Evolutionary conservation across 2,113 vertebrate genomes (phyloP).

Genomic region (Reinhardtius hippoglossoides): DNA sequence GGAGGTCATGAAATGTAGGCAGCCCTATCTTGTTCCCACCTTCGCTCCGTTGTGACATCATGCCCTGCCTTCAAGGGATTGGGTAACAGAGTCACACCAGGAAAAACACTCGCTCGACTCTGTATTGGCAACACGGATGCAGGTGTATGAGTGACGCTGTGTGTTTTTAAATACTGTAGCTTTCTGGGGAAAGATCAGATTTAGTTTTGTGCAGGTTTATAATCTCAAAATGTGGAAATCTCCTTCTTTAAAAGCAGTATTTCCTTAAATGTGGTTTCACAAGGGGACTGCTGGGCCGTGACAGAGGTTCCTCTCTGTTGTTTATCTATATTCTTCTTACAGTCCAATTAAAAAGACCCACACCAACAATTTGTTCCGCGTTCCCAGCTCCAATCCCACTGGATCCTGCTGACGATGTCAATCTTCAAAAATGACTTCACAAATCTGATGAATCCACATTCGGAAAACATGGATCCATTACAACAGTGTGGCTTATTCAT

Average conservation of each 20-base stretch:
- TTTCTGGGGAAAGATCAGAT: no score
- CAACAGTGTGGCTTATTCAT: not conserved
- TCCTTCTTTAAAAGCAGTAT: no score
- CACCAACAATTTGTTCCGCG: no score
- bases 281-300: no score
- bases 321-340: no score
- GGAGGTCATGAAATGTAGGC: conserved; percentile 19
- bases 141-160: not conserved
- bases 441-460: not conserved
- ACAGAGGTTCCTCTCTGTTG: no score
- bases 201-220: not conserved
- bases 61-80: conserved; percentile 17
- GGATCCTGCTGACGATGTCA: not conserved
- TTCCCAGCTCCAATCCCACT: not conserved
- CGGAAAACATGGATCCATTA: not conserved
- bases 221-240: no score
- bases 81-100: conserved; percentile 19
- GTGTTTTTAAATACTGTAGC: no score
- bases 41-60: conserved; percentile 37
- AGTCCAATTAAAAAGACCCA: no score
- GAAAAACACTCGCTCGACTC: conserved; percentile 25
- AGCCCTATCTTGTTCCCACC: conserved; percentile 47
- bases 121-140: no score
- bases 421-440: not conserved
- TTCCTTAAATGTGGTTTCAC: no score